Conservation (phyloP, 2,888 invertebrate species). For the Melanargia galathea region DNA sequence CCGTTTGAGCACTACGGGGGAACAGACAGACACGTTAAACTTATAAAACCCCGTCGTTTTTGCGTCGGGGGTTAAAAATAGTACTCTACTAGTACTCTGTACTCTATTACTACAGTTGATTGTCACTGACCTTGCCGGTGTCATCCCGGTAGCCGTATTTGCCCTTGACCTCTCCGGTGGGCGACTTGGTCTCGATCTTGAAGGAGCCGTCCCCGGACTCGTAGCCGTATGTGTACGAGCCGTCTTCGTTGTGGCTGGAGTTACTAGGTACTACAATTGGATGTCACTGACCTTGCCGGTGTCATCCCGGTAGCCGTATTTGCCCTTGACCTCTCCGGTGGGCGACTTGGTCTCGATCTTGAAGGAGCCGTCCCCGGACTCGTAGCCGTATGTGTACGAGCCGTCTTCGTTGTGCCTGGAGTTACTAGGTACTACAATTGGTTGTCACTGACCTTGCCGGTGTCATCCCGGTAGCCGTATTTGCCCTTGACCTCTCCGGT, state of each 20-base stretch:
- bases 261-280: too few species aligned
- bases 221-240: constrained; percentile 94
- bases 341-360: constrained; percentile 94
- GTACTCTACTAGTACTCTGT: too few species aligned
- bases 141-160: constrained; percentile 96
- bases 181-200: constrained; percentile 93
- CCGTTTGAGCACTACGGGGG: too few species aligned
- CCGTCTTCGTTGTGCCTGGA: constrained; percentile 93
- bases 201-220: constrained; percentile 94
- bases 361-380: constrained; percentile 93
- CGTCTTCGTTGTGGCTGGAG: too few species aligned
- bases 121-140: constrained; percentile 84
- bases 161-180: constrained; percentile 92
- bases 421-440: constrained; percentile 41
- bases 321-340: constrained; percentile 92
- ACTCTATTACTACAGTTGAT: too few species aligned
- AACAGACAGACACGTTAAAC: too few species aligned
- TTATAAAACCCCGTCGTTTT: too few species aligned
- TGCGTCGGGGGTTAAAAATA: too few species aligned
- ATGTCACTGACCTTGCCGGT: constrained; percentile 84
- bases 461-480: constrained; percentile 93
- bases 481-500: constrained; percentile 94
- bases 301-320: constrained; percentile 94
- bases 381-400: constrained; percentile 95
- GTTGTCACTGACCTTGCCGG: constrained; percentile 82